Evolutionary conservation across 2,797 vertebrate species (phyloP), one percentile per base, ranked within the genome.

Genomic region (Mallotus villosus): DNA sequence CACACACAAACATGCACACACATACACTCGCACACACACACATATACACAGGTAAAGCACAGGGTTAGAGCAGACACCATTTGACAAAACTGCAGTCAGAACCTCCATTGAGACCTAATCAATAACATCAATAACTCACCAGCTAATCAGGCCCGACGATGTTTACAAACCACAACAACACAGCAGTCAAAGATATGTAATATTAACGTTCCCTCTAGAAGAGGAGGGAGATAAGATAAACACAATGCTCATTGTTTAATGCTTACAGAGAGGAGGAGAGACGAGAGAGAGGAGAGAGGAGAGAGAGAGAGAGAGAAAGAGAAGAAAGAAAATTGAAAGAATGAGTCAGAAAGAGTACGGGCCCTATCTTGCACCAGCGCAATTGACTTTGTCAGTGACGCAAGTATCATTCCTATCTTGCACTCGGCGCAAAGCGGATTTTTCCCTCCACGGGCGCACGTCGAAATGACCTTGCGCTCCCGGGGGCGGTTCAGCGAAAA

Each of bases 41-140:
- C 53, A 63, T 1, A 21, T 57, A 68, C 63, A 63, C 55, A 78
- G 82, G 78, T 82, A 88, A 82, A 87, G 51, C 87, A 87, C 16
- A 78, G 71, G 84, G 85, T 84, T 84, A 87, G 76, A 89, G 68
- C 72, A 74, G 75, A 78, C 74, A 81, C 21, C 37, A 41, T 22
- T 21, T 22, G n/a, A 59, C 22, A 77, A 79, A 81, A 77, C 55
- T 63, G 12, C 68, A 77, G 3, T 16, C 9, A 24, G 1, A 59
- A 59, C 6, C 5, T 21, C n/a, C 53, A 57, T 14, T 57, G 53
- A 32, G 0, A 57, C 53, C 37, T 41, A 41, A 53, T 53, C 19
- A 53, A 53, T 53, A 53, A 53, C 5, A 19, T 53, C 51, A 53
- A 53, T n/a, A 53, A 53, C 51, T n/a, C 51, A n/a, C 51, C 51